These are phyloP conservation scores for Troides helena DNA, from an alignment of 2,888 invertebrate species.

Conservation along the genomic window DNA sequence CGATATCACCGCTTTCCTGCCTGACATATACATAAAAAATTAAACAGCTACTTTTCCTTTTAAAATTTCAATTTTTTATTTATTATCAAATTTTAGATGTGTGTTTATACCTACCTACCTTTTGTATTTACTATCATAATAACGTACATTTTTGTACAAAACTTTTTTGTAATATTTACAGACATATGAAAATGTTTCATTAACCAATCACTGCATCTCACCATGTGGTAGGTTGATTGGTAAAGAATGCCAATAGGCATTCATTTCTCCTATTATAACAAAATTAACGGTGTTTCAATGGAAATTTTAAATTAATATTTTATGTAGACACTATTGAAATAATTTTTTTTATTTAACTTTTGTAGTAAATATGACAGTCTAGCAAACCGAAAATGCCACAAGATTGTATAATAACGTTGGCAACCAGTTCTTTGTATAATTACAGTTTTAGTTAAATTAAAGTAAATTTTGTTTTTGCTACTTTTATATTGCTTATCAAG, in stretches of 20 bases:
- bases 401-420: too few species aligned
- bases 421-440: not conserved
- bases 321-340: too few species aligned
- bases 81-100: not conserved
- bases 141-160: too few species aligned
- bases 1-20: conserved; percentile 15
- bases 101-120: not conserved
- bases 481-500: not conserved
- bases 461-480: not conserved
- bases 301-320: too few species aligned
- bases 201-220: too few species aligned
- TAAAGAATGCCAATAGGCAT: too few species aligned
- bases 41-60: conserved; percentile 2
- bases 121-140: not conserved
- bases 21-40: conserved; percentile 6
- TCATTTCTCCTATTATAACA: too few species aligned
- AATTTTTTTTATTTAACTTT: not conserved
- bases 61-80: not conserved
- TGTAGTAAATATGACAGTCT: not conserved
- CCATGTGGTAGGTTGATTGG: too few species aligned
- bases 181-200: too few species aligned
- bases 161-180: too few species aligned
- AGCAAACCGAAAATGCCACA: too few species aligned
- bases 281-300: too few species aligned
- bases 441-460: not conserved